phyloP scores from a whole-genome alignment of 2,888 invertebrate species.

The Parelbella ahira region DNA sequence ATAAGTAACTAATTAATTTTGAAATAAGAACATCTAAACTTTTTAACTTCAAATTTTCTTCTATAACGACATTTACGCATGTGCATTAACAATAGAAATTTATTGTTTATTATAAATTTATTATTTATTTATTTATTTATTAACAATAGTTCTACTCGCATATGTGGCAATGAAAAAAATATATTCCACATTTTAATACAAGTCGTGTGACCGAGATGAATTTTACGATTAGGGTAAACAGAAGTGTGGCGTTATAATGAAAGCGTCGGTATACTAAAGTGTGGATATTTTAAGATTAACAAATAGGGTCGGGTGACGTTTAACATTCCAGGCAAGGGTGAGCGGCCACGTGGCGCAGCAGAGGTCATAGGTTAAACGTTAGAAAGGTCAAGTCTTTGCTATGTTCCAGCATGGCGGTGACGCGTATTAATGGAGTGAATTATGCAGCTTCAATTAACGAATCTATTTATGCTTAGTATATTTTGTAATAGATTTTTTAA shows the following conservation, averaged over 20 bases:
- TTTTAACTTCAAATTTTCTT: too few species aligned
- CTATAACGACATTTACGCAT: too few species aligned
- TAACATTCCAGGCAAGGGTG: conserved; percentile 35
- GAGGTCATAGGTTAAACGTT: conserved; percentile 60
- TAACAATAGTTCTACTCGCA: too few species aligned
- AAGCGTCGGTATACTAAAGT: conserved; percentile 43
- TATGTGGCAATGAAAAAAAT: too few species aligned
- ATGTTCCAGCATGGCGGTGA: conserved; percentile 37
- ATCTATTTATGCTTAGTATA: too few species aligned
- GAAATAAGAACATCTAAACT: too few species aligned
- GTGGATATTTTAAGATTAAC: conserved; percentile 47
- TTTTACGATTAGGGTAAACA: conserved; percentile 15
- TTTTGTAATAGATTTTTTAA: too few species aligned
- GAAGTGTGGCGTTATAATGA: conserved; percentile 34
- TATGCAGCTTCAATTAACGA: too few species aligned
- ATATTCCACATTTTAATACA: neutral
- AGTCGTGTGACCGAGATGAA: conserved; percentile 1
- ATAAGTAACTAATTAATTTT: too few species aligned
- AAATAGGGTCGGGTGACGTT: conserved; percentile 46
- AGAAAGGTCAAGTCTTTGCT: conserved; percentile 47
- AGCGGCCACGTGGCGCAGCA: conserved; percentile 54
- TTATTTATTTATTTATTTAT: too few species aligned
- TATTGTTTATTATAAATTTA: too few species aligned
- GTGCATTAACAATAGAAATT: too few species aligned
- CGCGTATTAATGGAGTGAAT: conserved; percentile 37